Evolutionary conservation across 1,140 invertebrate species (phyloP).

Genomic region (Trialeurodes vaporariorum): DNA sequence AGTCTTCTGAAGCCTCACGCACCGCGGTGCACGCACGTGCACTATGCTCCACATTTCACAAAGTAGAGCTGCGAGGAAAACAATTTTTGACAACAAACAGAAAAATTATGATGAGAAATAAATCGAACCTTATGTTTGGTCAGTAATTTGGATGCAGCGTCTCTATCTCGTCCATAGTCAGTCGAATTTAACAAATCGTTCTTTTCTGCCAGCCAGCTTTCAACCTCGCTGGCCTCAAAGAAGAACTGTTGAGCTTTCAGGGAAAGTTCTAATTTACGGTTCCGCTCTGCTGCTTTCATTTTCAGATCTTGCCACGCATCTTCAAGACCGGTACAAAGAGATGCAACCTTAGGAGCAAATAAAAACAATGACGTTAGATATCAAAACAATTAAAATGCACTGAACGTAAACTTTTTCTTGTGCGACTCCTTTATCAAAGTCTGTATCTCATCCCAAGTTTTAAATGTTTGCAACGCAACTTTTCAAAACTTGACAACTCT

Average conservation of each 20-base stretch:
- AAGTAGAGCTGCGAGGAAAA: too few relatives aligned
- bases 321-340: constrained; percentile 49
- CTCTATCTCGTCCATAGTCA: constrained; percentile 77
- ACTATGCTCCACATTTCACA: too few relatives aligned
- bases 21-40: too few relatives aligned
- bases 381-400: too few relatives aligned
- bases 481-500: too few relatives aligned
- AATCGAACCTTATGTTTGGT: constrained; percentile 74
- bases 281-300: constrained; percentile 53
- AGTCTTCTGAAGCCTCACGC: too few relatives aligned
- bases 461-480: too few relatives aligned
- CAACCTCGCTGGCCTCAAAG: constrained; percentile 82
- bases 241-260: constrained; percentile 81
- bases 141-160: constrained; percentile 77
- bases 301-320: constrained; percentile 57
- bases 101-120: constrained; percentile 1
- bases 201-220: constrained; percentile 84
- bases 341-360: constrained; percentile 42
- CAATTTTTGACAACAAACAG: too few relatives aligned
- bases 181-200: constrained; percentile 64
- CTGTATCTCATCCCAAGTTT: too few relatives aligned
- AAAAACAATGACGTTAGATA: neutral
- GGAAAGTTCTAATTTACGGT: constrained; percentile 68
- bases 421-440: too few relatives aligned
- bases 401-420: too few relatives aligned